These are phyloP conservation scores for Rynchops niger DNA, from an alignment of 2,113 vertebrate genomes.

Conservation along the genomic window DNA sequence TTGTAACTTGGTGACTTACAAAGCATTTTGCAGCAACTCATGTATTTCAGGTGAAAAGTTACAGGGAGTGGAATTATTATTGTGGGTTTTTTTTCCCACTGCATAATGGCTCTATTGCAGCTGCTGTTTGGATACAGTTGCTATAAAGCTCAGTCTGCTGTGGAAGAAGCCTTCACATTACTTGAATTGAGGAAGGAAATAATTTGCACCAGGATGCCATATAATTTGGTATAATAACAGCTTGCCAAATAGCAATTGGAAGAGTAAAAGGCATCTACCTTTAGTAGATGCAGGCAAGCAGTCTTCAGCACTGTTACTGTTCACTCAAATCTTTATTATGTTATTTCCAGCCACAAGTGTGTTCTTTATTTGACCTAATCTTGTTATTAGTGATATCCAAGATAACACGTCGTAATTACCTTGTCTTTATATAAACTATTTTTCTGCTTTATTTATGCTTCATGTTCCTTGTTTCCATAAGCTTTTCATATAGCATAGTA, in stretches of 20 bases:
- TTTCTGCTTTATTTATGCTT: background rate
- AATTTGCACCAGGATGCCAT: constrained; percentile 53
- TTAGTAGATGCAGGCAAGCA: background rate
- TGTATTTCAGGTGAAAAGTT: background rate
- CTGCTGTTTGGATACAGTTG: background rate
- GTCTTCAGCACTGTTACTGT: background rate
- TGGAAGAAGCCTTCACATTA: constrained; percentile 6
- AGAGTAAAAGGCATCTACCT: background rate
- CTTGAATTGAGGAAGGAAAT: constrained; percentile 72
- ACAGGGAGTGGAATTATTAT: background rate
- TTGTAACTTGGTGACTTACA: background rate
- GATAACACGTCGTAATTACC: background rate
- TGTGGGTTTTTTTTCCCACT: background rate
- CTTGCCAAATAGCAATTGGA: constrained; percentile 15
- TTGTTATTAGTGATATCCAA: background rate
- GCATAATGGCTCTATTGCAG: background rate
- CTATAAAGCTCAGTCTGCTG: background rate
- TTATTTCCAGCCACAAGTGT: background rate
- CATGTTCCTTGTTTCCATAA: background rate
- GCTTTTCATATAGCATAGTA: background rate
- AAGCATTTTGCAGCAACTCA: background rate
- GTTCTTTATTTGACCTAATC: background rate
- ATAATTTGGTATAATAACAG: constrained; percentile 57
- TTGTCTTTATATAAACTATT: background rate
- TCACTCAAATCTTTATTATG: background rate